These are phyloP conservation scores for Murina feae DNA, from an alignment of 2,113 vertebrate species.

Conservation along the genomic window DNA sequence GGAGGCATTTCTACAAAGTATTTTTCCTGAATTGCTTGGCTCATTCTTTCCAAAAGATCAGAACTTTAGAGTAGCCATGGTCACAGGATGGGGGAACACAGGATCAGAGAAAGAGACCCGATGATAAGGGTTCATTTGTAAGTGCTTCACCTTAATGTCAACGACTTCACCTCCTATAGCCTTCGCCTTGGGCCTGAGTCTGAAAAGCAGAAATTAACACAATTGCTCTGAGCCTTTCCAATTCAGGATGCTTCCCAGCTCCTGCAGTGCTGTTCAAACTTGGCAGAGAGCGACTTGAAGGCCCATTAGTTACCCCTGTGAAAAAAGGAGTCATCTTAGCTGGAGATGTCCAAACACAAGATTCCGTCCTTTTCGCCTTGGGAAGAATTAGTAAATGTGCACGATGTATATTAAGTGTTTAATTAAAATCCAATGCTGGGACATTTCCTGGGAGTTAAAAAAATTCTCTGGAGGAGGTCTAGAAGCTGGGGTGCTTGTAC, in stretches of 20 bases:
- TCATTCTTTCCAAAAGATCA: background rate
- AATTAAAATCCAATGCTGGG: constrained; percentile 80
- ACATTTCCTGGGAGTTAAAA: constrained; percentile 76
- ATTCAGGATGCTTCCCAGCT: background rate
- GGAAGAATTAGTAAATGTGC: constrained; percentile 76
- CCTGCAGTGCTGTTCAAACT: background rate
- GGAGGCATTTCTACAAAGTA: background rate
- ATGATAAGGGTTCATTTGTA: background rate
- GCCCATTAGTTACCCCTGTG: background rate
- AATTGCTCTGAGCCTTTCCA: background rate
- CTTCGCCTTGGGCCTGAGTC: background rate
- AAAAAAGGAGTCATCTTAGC: background rate
- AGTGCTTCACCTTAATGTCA: background rate
- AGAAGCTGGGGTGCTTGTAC: constrained; percentile 66
- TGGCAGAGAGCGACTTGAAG: background rate
- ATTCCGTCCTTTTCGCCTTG: constrained; percentile 33
- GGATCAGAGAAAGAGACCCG: background rate
- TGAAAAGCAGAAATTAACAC: background rate
- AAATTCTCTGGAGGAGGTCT: constrained; percentile 73
- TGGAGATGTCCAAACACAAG: constrained; percentile 53
- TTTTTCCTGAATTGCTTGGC: background rate
- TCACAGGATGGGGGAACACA: background rate
- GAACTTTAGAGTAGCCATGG: background rate
- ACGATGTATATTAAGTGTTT: constrained; percentile 79
- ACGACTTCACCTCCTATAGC: background rate